A percentile compares a stretch with the other conserved stretches of the same genome.
Evolutionary conservation across 2,797 vertebrate genomes (phyloP).

Genomic region (Microcaecilia unicolor): DNA sequence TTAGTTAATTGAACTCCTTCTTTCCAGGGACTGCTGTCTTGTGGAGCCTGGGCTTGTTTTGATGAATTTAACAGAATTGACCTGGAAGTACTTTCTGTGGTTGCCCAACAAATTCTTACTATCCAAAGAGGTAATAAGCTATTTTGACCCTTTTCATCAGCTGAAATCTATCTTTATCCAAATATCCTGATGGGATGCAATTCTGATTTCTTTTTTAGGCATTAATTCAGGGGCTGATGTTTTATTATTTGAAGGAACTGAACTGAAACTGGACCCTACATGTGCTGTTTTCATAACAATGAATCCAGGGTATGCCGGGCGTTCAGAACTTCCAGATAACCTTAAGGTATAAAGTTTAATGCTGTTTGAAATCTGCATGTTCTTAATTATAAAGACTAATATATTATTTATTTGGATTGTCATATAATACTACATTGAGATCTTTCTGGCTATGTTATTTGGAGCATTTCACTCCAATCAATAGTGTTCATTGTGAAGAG

Average conservation of each 20-base stretch:
- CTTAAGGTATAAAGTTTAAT: constrained; percentile 61
- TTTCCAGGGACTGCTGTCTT: constrained; percentile 84
- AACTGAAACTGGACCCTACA: constrained; percentile 75
- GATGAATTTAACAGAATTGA: constrained; percentile 92
- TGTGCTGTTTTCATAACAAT: constrained; percentile 90
- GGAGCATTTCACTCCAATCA: no score
- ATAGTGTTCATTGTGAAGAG: no score
- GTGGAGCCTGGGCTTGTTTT: constrained; percentile 89
- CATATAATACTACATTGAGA: no score
- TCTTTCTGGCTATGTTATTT: no score
- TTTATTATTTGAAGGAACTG: constrained; percentile 79
- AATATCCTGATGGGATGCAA: no score
- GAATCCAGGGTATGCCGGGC: constrained; percentile 88
- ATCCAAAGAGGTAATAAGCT: constrained; percentile 77
- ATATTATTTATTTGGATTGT: no score
- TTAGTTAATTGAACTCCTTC: no score
- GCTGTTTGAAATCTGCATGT: not conserved
- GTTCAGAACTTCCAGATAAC: constrained; percentile 84
- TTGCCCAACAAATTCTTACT: constrained; percentile 89
- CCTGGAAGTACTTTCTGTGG: constrained; percentile 86
- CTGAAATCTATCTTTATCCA: no score
- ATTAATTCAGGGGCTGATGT: constrained; percentile 62
- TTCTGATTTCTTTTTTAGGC: constrained; percentile 51
- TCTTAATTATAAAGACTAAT: not conserved
- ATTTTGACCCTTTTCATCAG: not conserved